Evolutionary conservation across 37 sponge, comb jelly and placozoan species (phyloP).

Genomic region (Lycopodina hypogea): DNA sequence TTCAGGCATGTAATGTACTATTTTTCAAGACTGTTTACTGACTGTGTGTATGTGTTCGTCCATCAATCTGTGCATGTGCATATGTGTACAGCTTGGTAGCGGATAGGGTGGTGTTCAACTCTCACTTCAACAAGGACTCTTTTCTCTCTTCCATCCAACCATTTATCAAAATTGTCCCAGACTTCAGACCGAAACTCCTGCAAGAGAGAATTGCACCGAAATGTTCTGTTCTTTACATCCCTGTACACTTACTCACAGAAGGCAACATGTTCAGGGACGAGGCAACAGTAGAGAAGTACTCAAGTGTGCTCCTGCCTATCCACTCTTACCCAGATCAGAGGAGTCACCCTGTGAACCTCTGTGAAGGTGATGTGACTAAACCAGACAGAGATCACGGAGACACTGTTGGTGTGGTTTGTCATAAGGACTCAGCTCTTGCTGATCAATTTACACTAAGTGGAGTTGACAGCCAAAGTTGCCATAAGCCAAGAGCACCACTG

Average conservation of each 20-base stretch:
- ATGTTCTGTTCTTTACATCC: slow-evolving; percentile 76
- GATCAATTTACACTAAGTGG: too few species aligned
- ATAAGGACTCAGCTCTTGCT: too few species aligned
- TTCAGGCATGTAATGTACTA: too few species aligned
- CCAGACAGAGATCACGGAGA: background rate
- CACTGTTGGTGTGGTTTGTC: background rate
- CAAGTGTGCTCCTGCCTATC: too few species aligned
- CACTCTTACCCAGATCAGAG: background rate
- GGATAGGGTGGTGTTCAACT: slow-evolving; percentile 86
- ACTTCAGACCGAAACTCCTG: slow-evolving; percentile 59
- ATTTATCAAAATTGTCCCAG: slow-evolving; percentile 76
- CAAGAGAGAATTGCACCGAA: slow-evolving; percentile 60
- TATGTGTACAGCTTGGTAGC: slow-evolving; percentile 77
- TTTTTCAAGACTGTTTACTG: too few species aligned
- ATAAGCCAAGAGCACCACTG: background rate
- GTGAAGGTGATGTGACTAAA: background rate
- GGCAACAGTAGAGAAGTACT: too few species aligned
- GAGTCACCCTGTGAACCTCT: background rate
- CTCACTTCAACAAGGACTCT: slow-evolving; percentile 86
- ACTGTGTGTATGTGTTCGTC: too few species aligned
- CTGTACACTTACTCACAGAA: slow-evolving; percentile 47
- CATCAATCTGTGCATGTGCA: too few species aligned
- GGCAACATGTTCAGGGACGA: background rate
- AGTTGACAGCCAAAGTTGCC: too few species aligned
- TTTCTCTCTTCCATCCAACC: slow-evolving; percentile 69